These are phyloP conservation scores for Acanthaster planci DNA, from an alignment of 35 echinoderm and acorn worm genomes.

Conservation along the genomic window DNA sequence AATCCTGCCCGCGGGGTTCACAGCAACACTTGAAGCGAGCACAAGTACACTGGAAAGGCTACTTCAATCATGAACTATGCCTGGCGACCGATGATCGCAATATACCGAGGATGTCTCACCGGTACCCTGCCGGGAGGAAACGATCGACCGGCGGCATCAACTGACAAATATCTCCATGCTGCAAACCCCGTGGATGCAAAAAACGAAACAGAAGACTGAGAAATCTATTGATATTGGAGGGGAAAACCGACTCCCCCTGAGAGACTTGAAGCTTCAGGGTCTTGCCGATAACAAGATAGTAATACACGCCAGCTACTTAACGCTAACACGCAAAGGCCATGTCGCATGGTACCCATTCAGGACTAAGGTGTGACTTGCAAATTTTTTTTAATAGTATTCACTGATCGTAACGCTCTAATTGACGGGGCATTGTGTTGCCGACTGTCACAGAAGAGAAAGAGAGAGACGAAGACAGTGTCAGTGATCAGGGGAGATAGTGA, in stretches of 20 bases:
- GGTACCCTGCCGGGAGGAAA: conserved; percentile 20
- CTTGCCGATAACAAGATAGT: conserved; percentile 15
- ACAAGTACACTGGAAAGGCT: conserved; percentile 33
- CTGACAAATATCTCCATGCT: conserved; percentile 6
- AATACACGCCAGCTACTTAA: conserved; percentile 13
- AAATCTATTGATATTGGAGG: conserved; percentile 29
- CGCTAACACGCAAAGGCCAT: conserved; percentile 6
- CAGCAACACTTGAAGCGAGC: conserved; percentile 4
- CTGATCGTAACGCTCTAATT: conserved; percentile 2
- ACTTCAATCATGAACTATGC: not conserved
- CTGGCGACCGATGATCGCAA: not conserved
- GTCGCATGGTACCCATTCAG: not conserved
- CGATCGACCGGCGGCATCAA: conserved; percentile 19
- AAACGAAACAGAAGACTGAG: conserved; percentile 1
- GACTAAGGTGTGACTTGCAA: not conserved
- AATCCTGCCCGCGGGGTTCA: conserved; percentile 28
- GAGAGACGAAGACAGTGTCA: too few species aligned
- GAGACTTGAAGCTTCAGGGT: conserved; percentile 5
- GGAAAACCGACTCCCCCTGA: conserved; percentile 15
- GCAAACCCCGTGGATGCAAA: conserved; percentile 9
- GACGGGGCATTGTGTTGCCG: conserved; percentile 25
- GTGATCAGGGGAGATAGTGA: not conserved
- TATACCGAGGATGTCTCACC: conserved; percentile 21
- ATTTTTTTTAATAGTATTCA: conserved; percentile 18
- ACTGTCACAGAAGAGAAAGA: conserved; percentile 6